A percentile compares a stretch with the other conserved stretches of the same genome.
Conservation (phyloP, 2,797 vertebrate species). For the Crossoptilon crossoptilon region DNA sequence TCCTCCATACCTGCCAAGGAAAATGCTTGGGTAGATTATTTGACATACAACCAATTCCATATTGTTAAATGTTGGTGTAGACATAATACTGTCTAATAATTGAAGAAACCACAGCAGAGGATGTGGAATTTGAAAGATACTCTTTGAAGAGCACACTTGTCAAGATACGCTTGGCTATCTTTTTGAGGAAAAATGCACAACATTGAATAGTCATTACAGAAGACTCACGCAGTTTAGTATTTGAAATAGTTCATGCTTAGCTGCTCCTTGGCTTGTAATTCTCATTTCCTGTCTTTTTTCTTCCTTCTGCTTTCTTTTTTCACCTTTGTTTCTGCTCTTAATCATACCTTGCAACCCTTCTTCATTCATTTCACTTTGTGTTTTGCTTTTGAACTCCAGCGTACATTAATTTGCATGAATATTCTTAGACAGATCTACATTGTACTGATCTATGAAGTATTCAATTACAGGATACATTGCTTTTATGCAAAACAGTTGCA, state of each 20-base stretch:
- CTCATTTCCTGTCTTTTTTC: neutral
- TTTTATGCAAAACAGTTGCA: neutral
- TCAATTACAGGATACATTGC: neutral
- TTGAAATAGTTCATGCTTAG: neutral
- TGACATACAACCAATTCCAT: neutral
- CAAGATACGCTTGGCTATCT: neutral
- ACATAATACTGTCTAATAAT: neutral
- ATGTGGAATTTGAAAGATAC: neutral
- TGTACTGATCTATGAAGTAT: neutral
- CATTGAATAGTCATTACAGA: neutral
- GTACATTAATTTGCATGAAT: fast-evolving
- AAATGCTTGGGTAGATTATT: neutral
- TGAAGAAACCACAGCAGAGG: neutral
- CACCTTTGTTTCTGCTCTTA: neutral
- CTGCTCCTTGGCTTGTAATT: neutral
- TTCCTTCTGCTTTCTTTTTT: neutral
- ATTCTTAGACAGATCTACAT: neutral
- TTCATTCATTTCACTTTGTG: neutral
- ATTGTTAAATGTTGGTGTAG: neutral
- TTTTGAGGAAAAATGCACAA: neutral
- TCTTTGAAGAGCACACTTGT: neutral
- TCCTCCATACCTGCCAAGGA: neutral
- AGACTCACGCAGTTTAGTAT: fast-evolving
- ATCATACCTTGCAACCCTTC: neutral
- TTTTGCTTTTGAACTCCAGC: neutral